These are phyloP conservation scores for Drosophila borborema DNA, from an alignment of 2,888 invertebrate species.

Conservation along the genomic window DNA sequence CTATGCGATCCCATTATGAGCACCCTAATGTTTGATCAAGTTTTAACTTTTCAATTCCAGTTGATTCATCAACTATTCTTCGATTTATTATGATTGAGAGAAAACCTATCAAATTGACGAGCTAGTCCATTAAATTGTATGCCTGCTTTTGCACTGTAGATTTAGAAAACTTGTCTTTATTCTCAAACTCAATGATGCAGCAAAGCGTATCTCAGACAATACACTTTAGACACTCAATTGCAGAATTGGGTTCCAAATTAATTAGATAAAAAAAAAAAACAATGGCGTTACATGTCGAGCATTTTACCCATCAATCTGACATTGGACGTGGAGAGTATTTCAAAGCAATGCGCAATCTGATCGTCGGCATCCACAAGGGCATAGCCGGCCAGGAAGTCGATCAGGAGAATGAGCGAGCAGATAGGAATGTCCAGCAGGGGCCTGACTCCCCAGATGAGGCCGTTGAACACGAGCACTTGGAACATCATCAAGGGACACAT, in stretches of 20 bases:
- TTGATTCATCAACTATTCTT: no score
- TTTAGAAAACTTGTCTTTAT: not conserved
- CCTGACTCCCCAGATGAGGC: slow-evolving; percentile 14
- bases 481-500: slow-evolving; percentile 50
- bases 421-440: slow-evolving; percentile 54
- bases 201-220: not conserved
- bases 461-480: slow-evolving; percentile 57
- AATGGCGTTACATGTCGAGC: not conserved
- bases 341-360: not conserved
- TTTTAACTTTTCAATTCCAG: no score
- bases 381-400: slow-evolving; percentile 52
- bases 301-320: not conserved
- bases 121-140: not conserved
- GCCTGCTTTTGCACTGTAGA: slow-evolving; percentile 1
- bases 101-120: no score
- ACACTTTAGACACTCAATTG: not conserved
- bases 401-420: slow-evolving; percentile 47
- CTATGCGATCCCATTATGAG: no score
- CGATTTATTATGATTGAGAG: no score
- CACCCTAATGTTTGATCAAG: no score
- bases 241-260: not conserved
- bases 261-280: no score
- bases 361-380: slow-evolving; percentile 15
- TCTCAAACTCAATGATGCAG: not conserved
- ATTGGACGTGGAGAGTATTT: not conserved